Conservation (phyloP, 2,888 invertebrate genomes). For the Melipona bicolor region DNA sequence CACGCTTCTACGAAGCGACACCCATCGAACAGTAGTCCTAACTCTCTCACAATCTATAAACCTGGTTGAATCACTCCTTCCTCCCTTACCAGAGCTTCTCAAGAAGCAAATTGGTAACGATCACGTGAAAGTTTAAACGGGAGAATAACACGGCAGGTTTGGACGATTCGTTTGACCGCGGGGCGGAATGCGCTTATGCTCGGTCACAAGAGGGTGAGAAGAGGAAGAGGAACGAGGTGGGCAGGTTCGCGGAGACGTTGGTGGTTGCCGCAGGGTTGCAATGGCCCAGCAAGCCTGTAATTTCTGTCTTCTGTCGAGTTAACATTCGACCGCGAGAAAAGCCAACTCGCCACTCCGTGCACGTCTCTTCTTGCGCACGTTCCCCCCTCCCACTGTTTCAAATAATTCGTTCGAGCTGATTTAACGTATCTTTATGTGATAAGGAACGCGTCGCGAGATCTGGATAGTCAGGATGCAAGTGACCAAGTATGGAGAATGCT, state of each 20-base stretch:
- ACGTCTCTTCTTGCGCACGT: not conserved
- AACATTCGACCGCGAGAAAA: slow-evolving; percentile 61
- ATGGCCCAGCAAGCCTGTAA: slow-evolving; percentile 63
- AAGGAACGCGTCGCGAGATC: not conserved
- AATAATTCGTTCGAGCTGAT: slow-evolving; percentile 40
- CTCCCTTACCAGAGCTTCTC: not conserved
- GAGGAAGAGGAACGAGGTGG: slow-evolving; percentile 8
- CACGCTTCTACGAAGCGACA: no score
- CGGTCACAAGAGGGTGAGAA: not conserved
- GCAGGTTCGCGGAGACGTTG: slow-evolving; percentile 41
- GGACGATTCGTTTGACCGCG: slow-evolving; percentile 35
- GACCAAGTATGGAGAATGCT: not conserved
- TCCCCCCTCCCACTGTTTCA: not conserved
- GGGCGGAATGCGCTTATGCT: slow-evolving; percentile 23
- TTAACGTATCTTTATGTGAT: slow-evolving; percentile 22
- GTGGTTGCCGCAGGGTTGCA: slow-evolving; percentile 64
- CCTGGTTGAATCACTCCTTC: not conserved
- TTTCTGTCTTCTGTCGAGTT: slow-evolving; percentile 66
- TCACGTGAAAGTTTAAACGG: slow-evolving; percentile 59
- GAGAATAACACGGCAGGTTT: slow-evolving; percentile 49
- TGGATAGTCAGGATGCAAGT: not conserved
- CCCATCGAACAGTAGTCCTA: no score
- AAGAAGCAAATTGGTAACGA: slow-evolving; percentile 39
- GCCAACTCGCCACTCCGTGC: slow-evolving; percentile 47
- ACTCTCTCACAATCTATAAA: no score